A percentile compares a stretch with the other conserved stretches of the same genome.
These are phyloP conservation scores for Manis javanica DNA, from an alignment of 2,797 vertebrate genomes.

Conservation along the genomic window DNA sequence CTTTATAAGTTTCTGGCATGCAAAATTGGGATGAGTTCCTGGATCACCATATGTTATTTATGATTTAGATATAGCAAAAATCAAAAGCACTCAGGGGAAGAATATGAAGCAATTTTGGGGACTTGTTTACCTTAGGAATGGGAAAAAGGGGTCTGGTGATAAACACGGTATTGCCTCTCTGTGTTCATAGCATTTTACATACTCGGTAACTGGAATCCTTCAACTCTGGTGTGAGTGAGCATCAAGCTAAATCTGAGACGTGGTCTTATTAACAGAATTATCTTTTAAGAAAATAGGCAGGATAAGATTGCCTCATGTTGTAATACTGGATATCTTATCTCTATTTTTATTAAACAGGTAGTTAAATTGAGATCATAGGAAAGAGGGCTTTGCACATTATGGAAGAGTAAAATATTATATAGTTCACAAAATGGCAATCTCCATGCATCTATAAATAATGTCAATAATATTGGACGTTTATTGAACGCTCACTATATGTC, in stretches of 20 bases:
- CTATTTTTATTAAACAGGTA: slow-evolving; percentile 33
- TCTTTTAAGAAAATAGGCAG: not conserved
- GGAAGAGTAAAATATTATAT: not conserved
- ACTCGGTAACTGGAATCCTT: not conserved
- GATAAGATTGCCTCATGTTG: not conserved
- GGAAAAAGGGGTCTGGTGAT: too few relatives aligned
- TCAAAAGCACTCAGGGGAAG: not conserved
- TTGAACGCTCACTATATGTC: not conserved
- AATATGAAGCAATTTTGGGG: not conserved
- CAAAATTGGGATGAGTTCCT: not conserved
- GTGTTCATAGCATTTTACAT: not conserved
- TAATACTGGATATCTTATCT: not conserved
- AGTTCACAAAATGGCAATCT: not conserved
- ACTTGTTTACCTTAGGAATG: not conserved
- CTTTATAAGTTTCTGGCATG: not conserved
- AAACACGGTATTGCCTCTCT: not conserved
- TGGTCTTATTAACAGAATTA: not conserved
- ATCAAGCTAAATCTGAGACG: not conserved
- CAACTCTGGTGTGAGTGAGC: not conserved
- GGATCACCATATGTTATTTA: not conserved
- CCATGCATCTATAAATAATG: not conserved
- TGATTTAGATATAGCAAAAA: not conserved
- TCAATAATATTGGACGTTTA: not conserved
- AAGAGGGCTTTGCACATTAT: not conserved
- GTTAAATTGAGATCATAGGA: not conserved